phyloP scores from a whole-genome alignment of 2,888 invertebrate species.

The Hyalella azteca region DNA sequence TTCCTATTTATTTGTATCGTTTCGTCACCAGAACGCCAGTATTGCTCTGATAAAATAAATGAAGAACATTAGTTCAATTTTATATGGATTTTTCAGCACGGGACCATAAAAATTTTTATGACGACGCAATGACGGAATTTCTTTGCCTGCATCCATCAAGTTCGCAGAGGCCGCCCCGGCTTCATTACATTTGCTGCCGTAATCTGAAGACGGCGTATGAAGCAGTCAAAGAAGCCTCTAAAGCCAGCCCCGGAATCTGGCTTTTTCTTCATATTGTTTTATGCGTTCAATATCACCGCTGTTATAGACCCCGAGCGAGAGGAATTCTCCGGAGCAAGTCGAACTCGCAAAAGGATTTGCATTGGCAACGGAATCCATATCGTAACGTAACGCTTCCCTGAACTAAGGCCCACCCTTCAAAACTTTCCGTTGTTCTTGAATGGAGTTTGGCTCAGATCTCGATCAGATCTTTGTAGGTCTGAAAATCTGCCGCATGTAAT shows the following conservation, averaged over 20 bases:
- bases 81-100: too few relatives aligned
- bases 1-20: too few relatives aligned
- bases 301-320: conserved; percentile 25
- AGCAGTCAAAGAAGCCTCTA: conserved; percentile 11
- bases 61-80: too few relatives aligned
- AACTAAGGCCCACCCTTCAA: conserved; percentile 17
- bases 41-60: too few relatives aligned
- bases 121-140: too few relatives aligned
- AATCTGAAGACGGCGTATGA: background rate
- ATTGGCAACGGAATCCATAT: conserved; percentile 13
- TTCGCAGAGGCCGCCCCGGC: too few relatives aligned
- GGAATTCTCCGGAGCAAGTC: conserved; percentile 14
- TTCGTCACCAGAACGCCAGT: too few relatives aligned
- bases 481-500: conserved; percentile 26
- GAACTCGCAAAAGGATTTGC: conserved; percentile 27
- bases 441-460: conserved; percentile 27
- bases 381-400: conserved; percentile 17
- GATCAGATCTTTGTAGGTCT: conserved; percentile 22
- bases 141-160: too few relatives aligned
- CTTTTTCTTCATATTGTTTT: conserved; percentile 37
- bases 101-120: too few relatives aligned
- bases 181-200: background rate
- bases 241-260: background rate
- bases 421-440: conserved; percentile 33
- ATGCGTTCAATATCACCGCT: conserved; percentile 29